Percentiles rank a stretch among this genome's conserved stretches.
These are phyloP conservation scores for Pyrgus malvae DNA, from an alignment of 2,888 invertebrate species.

Conservation along the genomic window DNA sequence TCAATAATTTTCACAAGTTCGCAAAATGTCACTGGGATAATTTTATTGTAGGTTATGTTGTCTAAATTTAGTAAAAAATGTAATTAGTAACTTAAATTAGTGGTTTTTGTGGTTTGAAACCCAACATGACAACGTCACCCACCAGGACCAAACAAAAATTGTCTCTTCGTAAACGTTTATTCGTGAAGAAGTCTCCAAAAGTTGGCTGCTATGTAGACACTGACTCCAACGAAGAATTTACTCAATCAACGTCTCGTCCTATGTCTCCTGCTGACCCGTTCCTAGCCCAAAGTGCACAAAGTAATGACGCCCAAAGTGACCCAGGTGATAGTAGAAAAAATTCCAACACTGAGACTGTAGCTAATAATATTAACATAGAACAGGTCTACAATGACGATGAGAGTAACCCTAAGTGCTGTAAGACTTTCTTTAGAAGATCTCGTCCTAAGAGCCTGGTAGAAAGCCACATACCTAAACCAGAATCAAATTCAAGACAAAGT, in stretches of 20 bases:
- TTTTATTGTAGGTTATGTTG: slow-evolving; percentile 68
- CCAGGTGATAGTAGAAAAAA: slow-evolving; percentile 47
- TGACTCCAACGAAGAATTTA: slow-evolving; percentile 72
- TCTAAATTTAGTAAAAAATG: slow-evolving; percentile 72
- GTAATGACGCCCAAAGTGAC: slow-evolving; percentile 51
- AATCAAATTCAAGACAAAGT: slow-evolving; percentile 54
- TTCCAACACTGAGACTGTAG: slow-evolving; percentile 47
- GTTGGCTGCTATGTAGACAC: slow-evolving; percentile 78
- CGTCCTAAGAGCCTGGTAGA: slow-evolving; percentile 71
- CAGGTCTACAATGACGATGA: slow-evolving; percentile 58
- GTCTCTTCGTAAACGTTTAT: slow-evolving; percentile 72
- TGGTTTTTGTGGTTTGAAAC: slow-evolving; percentile 58
- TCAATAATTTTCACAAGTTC: slow-evolving; percentile 16
- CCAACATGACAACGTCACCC: slow-evolving; percentile 76
- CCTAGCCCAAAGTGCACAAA: slow-evolving; percentile 66
- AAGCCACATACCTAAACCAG: slow-evolving; percentile 55
- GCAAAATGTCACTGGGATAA: slow-evolving; percentile 54
- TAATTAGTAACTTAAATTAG: slow-evolving; percentile 75
- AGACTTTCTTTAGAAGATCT: slow-evolving; percentile 69
- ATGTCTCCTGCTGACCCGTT: slow-evolving; percentile 76
- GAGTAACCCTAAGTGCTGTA: slow-evolving; percentile 65
- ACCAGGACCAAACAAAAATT: slow-evolving; percentile 74
- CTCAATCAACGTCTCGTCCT: slow-evolving; percentile 68
- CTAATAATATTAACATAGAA: slow-evolving; percentile 45
- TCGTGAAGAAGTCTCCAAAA: slow-evolving; percentile 78